Evolutionary conservation across 2,797 vertebrate species (phyloP).

Genomic region (Eremophila alpestris): DNA sequence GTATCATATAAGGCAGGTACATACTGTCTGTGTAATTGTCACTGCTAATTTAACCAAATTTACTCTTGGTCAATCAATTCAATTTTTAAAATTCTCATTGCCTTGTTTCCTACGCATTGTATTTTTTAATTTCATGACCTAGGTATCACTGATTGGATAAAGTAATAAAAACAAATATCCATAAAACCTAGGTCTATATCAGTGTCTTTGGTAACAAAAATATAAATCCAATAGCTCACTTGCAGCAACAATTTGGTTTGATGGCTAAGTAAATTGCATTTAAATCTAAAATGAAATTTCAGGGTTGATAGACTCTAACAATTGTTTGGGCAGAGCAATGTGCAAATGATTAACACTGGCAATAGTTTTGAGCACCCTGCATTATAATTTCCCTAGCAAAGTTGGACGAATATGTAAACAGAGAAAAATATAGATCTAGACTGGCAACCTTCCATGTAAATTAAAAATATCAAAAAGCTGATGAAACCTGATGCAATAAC

Average conservation of each 20-base stretch:
- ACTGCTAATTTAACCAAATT: neutral
- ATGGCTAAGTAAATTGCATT: neutral
- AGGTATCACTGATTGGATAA: neutral
- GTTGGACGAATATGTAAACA: neutral
- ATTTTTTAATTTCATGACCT: neutral
- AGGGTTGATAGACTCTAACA: neutral
- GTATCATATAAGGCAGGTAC: neutral
- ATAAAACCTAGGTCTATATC: neutral
- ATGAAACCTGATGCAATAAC: neutral
- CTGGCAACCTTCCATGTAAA: neutral
- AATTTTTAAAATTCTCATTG: neutral
- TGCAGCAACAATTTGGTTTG: neutral
- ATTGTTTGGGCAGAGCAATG: neutral
- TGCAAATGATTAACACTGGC: neutral
- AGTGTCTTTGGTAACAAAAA: neutral
- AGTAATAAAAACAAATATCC: neutral
- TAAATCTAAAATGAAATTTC: neutral
- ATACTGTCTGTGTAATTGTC: neutral
- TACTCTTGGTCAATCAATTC: neutral
- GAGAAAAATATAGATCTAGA: neutral
- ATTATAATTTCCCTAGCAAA: neutral
- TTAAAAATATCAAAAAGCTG: neutral
- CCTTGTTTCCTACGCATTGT: neutral
- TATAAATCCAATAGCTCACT: neutral
- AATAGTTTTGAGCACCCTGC: neutral